Evolutionary conservation across 2,888 invertebrate genomes (phyloP), one percentile per base, ranked within the genome.

Genomic region (Poecilobothrus nobilitatus): DNA sequence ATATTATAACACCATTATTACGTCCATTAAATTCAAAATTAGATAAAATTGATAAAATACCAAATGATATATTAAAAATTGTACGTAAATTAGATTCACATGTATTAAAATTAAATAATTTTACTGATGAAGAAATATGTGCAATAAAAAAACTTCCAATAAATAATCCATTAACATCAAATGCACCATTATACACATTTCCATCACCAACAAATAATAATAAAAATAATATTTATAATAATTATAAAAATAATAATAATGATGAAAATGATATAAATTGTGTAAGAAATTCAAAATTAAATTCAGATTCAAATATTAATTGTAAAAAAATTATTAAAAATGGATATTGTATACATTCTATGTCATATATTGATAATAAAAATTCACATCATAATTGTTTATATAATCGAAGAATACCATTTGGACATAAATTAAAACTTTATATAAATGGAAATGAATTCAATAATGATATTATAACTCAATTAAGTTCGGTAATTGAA

Each of bases 1-100:
- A 78, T 83, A 83, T 78, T 74, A 82, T 71, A 74, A 79, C 77
- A 27, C 80, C 78, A 22, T 72, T 78, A 72, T 78, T 76, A 33
- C 72, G 63, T 20, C 79, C 77, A 33, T 72, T 63, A 18, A 21
- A 34, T 22, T 37, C n/a, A 63, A 41, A 62, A 61, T 20, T 70
- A 70, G 5, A 27, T 27, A 27, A 27, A 4, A 27, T 27, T 63
- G 73, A 74, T n/a, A 77, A 76, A 66, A 65, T 74, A 69, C 77
- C 77, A 67, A 76, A 79, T 70, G 80, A 81, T 74, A 75, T 79
- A 69, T 74, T 74, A 65, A 79, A 81, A 73, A 76, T 76, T 70
- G 77, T 81, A 73, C 76, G 77, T 69, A 76, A 74, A 69, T 72
- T 80, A 69, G 79, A 80, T 69, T 73, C 76, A 0, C 74, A 78